Conservation (phyloP, 2,797 vertebrate genomes). For the Eremophila alpestris region DNA sequence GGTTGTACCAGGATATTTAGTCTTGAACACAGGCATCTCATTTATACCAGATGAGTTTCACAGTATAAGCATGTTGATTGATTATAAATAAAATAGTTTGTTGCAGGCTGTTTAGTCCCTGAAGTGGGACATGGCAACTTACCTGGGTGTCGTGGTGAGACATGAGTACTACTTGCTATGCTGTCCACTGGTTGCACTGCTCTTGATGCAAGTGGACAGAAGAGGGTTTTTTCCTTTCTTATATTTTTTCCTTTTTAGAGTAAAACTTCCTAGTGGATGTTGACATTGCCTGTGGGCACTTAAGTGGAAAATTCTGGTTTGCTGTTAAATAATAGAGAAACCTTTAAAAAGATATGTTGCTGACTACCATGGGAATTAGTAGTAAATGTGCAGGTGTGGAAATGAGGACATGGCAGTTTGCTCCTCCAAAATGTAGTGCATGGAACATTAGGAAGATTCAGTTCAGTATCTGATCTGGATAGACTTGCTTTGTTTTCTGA, state of each 20-base stretch:
- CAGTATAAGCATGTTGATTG: not conserved
- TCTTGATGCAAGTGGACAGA: not conserved
- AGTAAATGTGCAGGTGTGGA: not conserved
- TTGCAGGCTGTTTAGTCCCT: not conserved
- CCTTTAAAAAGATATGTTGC: not conserved
- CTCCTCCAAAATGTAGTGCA: not conserved
- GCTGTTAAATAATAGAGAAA: not conserved
- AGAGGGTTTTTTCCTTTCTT: not conserved
- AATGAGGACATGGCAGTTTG: not conserved
- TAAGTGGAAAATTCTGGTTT: not conserved
- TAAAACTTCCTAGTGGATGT: not conserved
- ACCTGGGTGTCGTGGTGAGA: not conserved
- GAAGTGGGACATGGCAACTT: not conserved
- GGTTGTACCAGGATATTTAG: not conserved
- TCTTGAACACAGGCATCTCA: not conserved
- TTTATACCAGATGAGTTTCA: not conserved
- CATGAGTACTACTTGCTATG: not conserved
- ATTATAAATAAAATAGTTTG: not conserved
- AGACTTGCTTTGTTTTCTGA: not conserved
- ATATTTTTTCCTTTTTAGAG: not conserved
- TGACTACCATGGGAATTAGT: not conserved
- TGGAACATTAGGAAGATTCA: not conserved
- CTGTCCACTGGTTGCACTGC: not conserved
- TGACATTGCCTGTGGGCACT: not conserved
- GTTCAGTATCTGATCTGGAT: not conserved